These are phyloP conservation scores for Verasper variegatus DNA, from an alignment of 2,113 vertebrate genomes.

Conservation along the genomic window DNA sequence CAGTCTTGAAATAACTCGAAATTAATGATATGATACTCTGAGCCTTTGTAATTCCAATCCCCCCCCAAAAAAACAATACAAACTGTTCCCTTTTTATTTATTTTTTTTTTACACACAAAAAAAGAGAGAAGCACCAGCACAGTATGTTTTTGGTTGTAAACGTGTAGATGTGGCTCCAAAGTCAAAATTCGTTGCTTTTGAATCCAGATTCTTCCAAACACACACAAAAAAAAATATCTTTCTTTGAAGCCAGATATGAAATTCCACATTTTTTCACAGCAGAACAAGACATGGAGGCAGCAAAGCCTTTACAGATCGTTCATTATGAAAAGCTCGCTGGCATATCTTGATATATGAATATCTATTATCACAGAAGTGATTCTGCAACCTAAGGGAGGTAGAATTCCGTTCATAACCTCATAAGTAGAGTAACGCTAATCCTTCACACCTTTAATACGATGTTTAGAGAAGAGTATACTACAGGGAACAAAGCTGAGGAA, in stretches of 20 bases:
- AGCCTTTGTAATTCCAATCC: constrained; percentile 35
- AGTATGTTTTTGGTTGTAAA: constrained; percentile 14
- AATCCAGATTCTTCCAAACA: constrained; percentile 1
- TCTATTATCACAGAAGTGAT: constrained; percentile 59
- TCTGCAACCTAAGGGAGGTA: constrained; percentile 54
- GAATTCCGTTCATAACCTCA: constrained; percentile 53
- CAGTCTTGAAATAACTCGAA: constrained; percentile 55
- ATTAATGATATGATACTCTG: constrained; percentile 46
- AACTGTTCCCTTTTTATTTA: too few species aligned
- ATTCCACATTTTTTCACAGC: constrained; percentile 37
- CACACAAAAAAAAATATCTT: constrained; percentile 7
- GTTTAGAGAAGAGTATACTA: constrained; percentile 32
- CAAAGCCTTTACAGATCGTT: constrained; percentile 22
- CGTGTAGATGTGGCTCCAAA: constrained; percentile 29
- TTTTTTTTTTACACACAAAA: background rate
- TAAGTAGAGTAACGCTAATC: constrained; percentile 58
- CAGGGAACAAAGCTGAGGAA: constrained; percentile 33
- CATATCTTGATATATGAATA: constrained; percentile 65
- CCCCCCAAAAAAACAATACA: background rate
- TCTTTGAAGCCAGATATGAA: constrained; percentile 38
- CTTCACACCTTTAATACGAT: constrained; percentile 58
- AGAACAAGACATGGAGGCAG: constrained; percentile 37
- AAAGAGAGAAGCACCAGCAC: background rate
- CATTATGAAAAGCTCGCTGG: constrained; percentile 48
- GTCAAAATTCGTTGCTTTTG: constrained; percentile 18